phyloP scores from a whole-genome alignment of 2,888 invertebrate genomes.

The Cryptocheilus praepositus region DNA sequence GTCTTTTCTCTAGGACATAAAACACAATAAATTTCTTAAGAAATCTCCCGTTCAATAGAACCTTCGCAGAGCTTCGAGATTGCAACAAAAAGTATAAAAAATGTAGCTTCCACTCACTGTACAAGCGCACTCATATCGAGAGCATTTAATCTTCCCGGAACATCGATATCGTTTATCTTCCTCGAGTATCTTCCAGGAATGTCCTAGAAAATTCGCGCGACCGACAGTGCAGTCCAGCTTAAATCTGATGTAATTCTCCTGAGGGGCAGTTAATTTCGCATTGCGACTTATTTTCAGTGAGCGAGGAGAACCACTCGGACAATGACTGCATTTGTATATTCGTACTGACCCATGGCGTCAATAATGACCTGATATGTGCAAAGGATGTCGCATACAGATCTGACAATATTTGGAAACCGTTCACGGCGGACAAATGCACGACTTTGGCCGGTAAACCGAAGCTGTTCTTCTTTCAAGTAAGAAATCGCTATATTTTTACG shows the following conservation, averaged over 20 bases:
- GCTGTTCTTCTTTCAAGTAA: conserved; percentile 79
- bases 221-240: not conserved
- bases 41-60: too few species aligned
- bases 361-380: conserved; percentile 76
- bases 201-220: not conserved
- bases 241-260: not conserved
- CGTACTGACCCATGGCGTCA: conserved; percentile 78
- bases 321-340: conserved; percentile 78
- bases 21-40: too few species aligned
- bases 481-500: not conserved
- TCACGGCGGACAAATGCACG: conserved; percentile 77
- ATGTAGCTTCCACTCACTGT: not conserved
- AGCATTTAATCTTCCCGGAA: too few species aligned
- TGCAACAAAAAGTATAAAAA: not conserved
- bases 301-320: conserved; percentile 75
- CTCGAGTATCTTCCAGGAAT: conserved; percentile 1
- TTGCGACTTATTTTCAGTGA: conserved; percentile 27
- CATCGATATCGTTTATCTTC: not conserved
- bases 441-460: conserved; percentile 80
- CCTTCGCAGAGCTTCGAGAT: too few species aligned
- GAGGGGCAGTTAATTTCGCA: too few species aligned
- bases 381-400: conserved; percentile 76
- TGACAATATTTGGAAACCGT: conserved; percentile 76
- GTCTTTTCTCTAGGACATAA: too few species aligned
- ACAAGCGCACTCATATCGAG: not conserved